Conservation (phyloP, 2,797 vertebrate genomes). For the Artibeus jamaicensis region DNA sequence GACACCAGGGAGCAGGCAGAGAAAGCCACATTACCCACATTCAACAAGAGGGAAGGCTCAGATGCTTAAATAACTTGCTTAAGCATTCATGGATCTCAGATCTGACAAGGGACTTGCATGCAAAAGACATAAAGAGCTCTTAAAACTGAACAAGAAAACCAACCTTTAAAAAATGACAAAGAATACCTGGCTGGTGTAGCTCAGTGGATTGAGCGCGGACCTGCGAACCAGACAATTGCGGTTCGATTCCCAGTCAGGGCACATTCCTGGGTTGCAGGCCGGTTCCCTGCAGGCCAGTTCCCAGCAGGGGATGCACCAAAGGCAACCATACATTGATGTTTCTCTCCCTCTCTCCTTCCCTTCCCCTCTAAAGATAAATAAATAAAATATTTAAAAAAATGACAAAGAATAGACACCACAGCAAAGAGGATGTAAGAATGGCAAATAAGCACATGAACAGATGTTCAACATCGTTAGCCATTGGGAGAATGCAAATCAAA, state of each 20-base stretch:
- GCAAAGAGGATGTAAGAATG: not conserved
- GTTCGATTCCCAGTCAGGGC: too few species aligned
- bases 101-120: not conserved
- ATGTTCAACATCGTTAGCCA: not conserved
- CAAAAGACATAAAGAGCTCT: not conserved
- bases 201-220: too few species aligned
- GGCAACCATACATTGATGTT: too few species aligned
- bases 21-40: not conserved
- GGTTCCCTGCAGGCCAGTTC: too few species aligned
- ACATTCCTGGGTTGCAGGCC: too few species aligned
- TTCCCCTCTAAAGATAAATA: too few species aligned
- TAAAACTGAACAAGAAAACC: not conserved
- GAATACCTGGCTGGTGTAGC: too few species aligned
- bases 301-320: too few species aligned
- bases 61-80: not conserved
- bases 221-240: too few species aligned
- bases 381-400: not conserved
- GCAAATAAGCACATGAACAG: not conserved
- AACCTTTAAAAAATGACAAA: not conserved
- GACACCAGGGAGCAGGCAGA: not conserved
- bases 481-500: not conserved
- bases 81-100: not conserved
- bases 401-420: not conserved
- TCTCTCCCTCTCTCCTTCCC: too few species aligned
- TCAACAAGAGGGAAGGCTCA: not conserved